Conservation (phyloP, 2,888 invertebrate species). For the Philereme transversata region DNA sequence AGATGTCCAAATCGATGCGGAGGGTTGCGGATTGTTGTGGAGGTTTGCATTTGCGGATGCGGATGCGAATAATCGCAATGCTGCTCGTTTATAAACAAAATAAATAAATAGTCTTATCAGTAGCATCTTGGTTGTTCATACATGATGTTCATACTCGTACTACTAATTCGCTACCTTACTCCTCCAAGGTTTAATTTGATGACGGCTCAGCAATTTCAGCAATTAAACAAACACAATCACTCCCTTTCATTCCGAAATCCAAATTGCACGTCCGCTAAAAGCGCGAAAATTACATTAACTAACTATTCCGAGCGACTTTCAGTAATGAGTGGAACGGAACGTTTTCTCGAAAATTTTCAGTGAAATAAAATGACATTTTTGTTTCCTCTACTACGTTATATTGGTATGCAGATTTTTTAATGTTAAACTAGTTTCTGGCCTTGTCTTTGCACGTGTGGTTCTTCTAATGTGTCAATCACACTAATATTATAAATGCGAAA, state of each 20-base stretch:
- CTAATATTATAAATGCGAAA: too few species aligned
- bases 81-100: too few species aligned
- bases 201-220: conserved; percentile 22
- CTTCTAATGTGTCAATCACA: too few species aligned
- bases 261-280: conserved; percentile 40
- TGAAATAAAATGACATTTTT: conserved; percentile 30
- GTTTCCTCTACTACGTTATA: conserved; percentile 10
- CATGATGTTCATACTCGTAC: too few species aligned
- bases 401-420: too few species aligned
- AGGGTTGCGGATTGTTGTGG: too few species aligned
- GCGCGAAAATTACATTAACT: conserved; percentile 52
- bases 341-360: conserved; percentile 22
- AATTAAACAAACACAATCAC: conserved; percentile 30
- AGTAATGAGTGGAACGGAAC: conserved; percentile 35
- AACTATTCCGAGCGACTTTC: conserved; percentile 49
- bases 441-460: too few species aligned
- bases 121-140: not conserved
- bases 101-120: too few species aligned
- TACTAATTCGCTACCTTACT: not conserved
- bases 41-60: too few species aligned
- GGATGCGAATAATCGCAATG: too few species aligned
- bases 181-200: conserved; percentile 17
- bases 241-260: conserved; percentile 19
- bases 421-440: too few species aligned
- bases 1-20: too few species aligned